phyloP scores from a whole-genome alignment of 2,888 invertebrate species.

The Colostygia pectinataria region DNA sequence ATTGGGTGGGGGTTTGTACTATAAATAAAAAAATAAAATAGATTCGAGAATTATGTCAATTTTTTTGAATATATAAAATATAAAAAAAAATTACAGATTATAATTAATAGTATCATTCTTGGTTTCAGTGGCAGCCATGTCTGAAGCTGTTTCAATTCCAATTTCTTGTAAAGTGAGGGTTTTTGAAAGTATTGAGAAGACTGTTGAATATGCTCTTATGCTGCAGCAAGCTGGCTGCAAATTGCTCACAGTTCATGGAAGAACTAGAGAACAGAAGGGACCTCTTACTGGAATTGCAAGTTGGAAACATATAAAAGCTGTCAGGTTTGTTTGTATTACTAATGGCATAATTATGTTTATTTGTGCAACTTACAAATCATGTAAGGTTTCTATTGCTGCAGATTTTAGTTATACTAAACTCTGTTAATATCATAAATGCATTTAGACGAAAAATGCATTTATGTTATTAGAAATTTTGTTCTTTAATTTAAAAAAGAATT shows the following conservation, averaged over 20 bases:
- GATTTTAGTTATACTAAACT: too few relatives aligned
- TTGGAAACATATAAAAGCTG: constrained; percentile 96
- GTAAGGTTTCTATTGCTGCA: too few relatives aligned
- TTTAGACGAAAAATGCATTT: too few relatives aligned
- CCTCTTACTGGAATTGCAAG: constrained; percentile 96
- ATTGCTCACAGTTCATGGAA: constrained; percentile 96
- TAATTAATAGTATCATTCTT: not conserved
- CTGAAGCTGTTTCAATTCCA: constrained; percentile 89
- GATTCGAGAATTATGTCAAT: too few relatives aligned
- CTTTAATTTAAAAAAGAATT: constrained; percentile 12
- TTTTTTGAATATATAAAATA: too few relatives aligned
- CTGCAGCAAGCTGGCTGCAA: constrained; percentile 96
- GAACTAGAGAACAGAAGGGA: constrained; percentile 98
- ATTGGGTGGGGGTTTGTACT: too few relatives aligned
- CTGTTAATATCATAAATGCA: too few relatives aligned
- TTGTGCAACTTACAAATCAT: too few relatives aligned
- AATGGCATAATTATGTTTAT: not conserved
- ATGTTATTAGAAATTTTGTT: too few relatives aligned
- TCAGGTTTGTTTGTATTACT: constrained; percentile 80
- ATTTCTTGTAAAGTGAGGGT: constrained; percentile 98
- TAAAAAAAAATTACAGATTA: too few relatives aligned
- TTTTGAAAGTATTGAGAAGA: constrained; percentile 92
- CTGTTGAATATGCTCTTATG: constrained; percentile 96
- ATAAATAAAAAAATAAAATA: too few relatives aligned
- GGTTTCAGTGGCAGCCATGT: constrained; percentile 87